phyloP scores from a whole-genome alignment of 2,113 vertebrate genomes.

The Prochilodus magdalenae region DNA sequence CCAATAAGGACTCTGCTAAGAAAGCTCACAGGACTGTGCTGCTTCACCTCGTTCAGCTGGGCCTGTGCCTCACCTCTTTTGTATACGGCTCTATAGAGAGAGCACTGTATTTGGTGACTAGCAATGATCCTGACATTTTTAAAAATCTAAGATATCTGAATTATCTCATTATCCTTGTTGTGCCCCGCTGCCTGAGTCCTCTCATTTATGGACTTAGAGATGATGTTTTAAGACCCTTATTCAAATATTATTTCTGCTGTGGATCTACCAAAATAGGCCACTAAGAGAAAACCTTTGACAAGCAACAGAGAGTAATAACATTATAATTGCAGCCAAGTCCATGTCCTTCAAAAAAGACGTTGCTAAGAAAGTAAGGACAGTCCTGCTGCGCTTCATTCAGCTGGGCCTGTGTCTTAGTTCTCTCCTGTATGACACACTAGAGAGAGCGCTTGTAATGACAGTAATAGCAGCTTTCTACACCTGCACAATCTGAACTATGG shows the following conservation, averaged over 20 bases:
- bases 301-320: too few relatives aligned
- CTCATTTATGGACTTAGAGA: constrained; percentile 62
- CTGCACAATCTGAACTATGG: too few relatives aligned
- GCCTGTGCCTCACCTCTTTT: constrained; percentile 32
- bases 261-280: too few relatives aligned
- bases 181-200: constrained; percentile 54
- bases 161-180: constrained; percentile 48
- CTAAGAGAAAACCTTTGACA: too few relatives aligned
- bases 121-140: neutral
- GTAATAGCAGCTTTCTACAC: too few relatives aligned
- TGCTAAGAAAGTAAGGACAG: too few relatives aligned
- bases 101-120: neutral
- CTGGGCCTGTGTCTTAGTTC: too few relatives aligned
- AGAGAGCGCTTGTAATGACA: too few relatives aligned
- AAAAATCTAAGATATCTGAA: constrained; percentile 37
- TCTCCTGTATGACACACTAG: too few relatives aligned
- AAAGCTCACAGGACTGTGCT: constrained; percentile 40
- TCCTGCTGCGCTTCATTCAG: too few relatives aligned
- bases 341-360: too few relatives aligned
- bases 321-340: too few relatives aligned
- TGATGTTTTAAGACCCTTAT: constrained; percentile 31
- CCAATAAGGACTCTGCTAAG: constrained; percentile 46
- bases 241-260: constrained; percentile 32
- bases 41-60: constrained; percentile 46
- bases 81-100: constrained; percentile 31